Evolutionary conservation across 2,113 vertebrate genomes (phyloP).

Genomic region (Eublepharis macularius): DNA sequence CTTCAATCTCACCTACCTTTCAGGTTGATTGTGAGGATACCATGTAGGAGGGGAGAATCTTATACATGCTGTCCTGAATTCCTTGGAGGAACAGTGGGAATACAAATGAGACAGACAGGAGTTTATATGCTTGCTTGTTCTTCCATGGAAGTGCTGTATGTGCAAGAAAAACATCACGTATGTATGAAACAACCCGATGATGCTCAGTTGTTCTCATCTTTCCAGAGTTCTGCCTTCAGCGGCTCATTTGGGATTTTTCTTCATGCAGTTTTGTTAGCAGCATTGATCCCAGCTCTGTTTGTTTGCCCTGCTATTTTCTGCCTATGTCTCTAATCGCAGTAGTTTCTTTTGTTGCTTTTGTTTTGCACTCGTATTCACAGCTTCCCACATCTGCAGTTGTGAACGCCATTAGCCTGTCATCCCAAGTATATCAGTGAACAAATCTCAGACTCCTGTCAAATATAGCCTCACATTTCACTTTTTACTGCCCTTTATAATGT

Average conservation of each 20-base stretch:
- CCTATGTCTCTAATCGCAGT: background rate
- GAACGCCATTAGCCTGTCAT: background rate
- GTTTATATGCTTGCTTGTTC: background rate
- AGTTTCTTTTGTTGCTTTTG: background rate
- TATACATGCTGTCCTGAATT: too few relatives aligned
- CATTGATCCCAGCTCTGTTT: background rate
- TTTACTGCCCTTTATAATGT: background rate
- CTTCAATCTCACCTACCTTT: too few relatives aligned
- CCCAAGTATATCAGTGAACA: background rate
- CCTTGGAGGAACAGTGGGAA: too few relatives aligned
- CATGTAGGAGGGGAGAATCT: too few relatives aligned
- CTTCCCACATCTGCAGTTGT: slow-evolving; percentile 5
- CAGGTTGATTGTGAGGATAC: too few relatives aligned
- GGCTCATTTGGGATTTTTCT: background rate
- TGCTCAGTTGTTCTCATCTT: background rate
- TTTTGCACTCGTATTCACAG: background rate
- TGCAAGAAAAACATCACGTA: background rate
- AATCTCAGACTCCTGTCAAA: slow-evolving; percentile 1
- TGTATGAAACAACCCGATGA: background rate
- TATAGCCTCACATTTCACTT: background rate
- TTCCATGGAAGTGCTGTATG: background rate
- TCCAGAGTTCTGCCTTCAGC: background rate
- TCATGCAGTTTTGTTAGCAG: background rate
- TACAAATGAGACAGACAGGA: too few relatives aligned
- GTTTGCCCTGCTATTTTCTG: background rate